Evolutionary conservation across 2,888 invertebrate species (phyloP).

Genomic region (Lasioglossum oenotherae): DNA sequence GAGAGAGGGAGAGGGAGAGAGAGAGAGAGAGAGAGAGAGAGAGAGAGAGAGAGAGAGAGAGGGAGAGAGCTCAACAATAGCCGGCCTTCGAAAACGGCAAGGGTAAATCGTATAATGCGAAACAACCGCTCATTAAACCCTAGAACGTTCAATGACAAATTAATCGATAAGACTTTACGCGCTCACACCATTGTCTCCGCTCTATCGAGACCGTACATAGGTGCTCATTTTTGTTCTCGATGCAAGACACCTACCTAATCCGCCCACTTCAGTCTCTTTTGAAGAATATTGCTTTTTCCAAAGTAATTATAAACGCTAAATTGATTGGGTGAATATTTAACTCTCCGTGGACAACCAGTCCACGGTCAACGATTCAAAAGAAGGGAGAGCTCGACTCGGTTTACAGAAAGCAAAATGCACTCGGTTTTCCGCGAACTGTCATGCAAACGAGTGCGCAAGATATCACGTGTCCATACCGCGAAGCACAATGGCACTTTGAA

Average conservation of each 20-base stretch:
- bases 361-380: background rate
- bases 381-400: background rate
- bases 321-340: background rate
- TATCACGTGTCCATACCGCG: background rate
- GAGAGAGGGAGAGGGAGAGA: background rate
- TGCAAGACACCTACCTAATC: background rate
- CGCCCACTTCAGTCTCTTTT: background rate
- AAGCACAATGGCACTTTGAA: background rate
- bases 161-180: background rate
- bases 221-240: background rate
- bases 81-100: slow-evolving; percentile 32
- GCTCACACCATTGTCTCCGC: background rate
- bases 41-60: background rate
- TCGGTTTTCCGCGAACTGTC: background rate
- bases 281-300: background rate
- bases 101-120: slow-evolving; percentile 19
- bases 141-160: background rate
- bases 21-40: background rate
- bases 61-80: slow-evolving; percentile 29
- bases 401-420: background rate
- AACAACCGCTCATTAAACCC: background rate
- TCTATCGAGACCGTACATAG: background rate
- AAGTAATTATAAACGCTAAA: background rate
- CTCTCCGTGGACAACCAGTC: too few relatives aligned
- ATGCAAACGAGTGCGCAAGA: background rate